Percentiles rank a stretch among this genome's conserved stretches.
phyloP scores from a whole-genome alignment of 1,140 invertebrate species.

The Camponotus vicinus region DNA sequence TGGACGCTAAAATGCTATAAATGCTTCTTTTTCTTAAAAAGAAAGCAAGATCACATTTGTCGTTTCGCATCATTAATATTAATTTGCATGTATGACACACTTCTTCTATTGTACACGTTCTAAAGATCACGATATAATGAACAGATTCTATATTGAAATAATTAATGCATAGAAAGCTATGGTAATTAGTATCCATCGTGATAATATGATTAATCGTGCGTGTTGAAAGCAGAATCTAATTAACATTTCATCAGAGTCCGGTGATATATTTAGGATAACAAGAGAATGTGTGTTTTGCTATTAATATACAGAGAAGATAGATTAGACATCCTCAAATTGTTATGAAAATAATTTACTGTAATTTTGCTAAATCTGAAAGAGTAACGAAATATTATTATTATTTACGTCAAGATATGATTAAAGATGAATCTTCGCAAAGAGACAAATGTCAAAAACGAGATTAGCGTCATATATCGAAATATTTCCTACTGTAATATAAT shows the following conservation, averaged over 20 bases:
- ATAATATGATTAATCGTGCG: constrained; percentile 1
- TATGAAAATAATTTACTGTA: background rate
- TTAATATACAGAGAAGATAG: background rate
- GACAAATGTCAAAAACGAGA: background rate
- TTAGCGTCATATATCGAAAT: background rate
- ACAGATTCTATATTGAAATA: constrained; percentile 10
- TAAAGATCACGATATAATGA: background rate
- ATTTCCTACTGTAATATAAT: background rate
- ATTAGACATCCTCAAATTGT: background rate
- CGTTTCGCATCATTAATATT: background rate
- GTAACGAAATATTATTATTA: background rate
- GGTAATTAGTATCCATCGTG: constrained; percentile 18
- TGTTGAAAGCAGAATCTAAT: constrained; percentile 19
- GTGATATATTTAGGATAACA: background rate
- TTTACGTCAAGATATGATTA: background rate
- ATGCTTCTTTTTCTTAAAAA: background rate
- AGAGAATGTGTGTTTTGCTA: background rate
- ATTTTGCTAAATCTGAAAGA: background rate
- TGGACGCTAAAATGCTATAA: background rate
- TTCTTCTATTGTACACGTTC: background rate
- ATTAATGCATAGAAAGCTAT: constrained; percentile 11
- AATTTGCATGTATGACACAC: background rate
- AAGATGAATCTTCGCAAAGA: background rate
- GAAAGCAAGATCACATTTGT: background rate
- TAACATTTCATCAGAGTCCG: constrained; percentile 4